These are phyloP conservation scores for Poeciliopsis turrubarensis DNA, from an alignment of 2,113 vertebrate species.

Conservation along the genomic window DNA sequence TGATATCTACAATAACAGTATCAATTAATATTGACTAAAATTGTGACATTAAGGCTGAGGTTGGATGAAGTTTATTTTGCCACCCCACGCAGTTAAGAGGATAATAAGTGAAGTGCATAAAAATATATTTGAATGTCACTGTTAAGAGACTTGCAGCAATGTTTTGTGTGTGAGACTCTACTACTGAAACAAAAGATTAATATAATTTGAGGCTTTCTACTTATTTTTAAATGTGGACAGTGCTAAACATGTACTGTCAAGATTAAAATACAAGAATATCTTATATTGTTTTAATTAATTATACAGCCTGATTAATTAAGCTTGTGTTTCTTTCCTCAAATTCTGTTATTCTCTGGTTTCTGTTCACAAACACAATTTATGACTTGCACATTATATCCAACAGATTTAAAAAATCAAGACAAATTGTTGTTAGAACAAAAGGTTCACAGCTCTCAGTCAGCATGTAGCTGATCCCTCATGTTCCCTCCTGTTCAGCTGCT, in stretches of 20 bases:
- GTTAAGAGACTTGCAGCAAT: not conserved
- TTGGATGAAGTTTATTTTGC: not conserved
- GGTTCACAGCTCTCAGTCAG: constrained; percentile 29
- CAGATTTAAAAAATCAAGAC: constrained; percentile 24
- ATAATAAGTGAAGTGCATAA: not conserved
- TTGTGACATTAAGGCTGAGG: not conserved
- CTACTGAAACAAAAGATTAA: not conserved
- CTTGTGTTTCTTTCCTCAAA: not conserved
- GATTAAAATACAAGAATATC: not conserved
- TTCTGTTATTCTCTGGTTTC: not conserved
- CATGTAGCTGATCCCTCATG: constrained; percentile 31
- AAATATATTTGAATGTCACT: too few relatives aligned
- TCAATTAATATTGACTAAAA: not conserved
- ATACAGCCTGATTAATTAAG: not conserved
- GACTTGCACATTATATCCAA: constrained; percentile 13
- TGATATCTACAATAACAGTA: not conserved
- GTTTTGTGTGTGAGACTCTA: too few relatives aligned
- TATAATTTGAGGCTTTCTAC: not conserved
- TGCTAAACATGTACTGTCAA: not conserved
- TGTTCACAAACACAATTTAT: constrained; percentile 12
- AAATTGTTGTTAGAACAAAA: constrained; percentile 9
- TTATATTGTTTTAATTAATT: not conserved
- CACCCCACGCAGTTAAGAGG: not conserved
- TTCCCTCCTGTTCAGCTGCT: constrained; percentile 27
- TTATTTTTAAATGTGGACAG: not conserved